Conservation (phyloP, 1,140 invertebrate species). For the Drosophila auraria region DNA sequence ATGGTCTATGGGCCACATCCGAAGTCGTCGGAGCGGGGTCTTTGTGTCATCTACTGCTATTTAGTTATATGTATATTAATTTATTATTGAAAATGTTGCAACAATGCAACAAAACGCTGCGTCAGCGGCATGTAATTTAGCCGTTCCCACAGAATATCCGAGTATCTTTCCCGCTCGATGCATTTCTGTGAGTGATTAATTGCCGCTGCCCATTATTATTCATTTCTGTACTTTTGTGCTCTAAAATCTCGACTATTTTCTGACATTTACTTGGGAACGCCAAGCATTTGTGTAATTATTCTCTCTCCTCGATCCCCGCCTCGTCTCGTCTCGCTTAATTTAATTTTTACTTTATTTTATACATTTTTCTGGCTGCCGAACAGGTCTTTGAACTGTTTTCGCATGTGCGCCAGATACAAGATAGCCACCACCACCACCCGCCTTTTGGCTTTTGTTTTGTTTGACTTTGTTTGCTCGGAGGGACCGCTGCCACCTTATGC, state of each 20-base stretch:
- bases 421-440: neutral
- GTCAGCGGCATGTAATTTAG: conserved; percentile 66
- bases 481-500: conserved; percentile 42
- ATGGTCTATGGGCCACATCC: conserved; percentile 48
- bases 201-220: conserved; percentile 61
- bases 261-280: conserved; percentile 47
- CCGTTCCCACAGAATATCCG: conserved; percentile 50
- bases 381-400: conserved; percentile 81
- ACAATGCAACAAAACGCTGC: conserved; percentile 59
- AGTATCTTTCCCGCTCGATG: conserved; percentile 32
- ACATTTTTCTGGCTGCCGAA: conserved; percentile 56
- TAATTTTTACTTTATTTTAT: conserved; percentile 30
- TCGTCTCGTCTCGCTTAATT: conserved; percentile 9
- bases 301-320: conserved; percentile 9
- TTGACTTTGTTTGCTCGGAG: conserved; percentile 52
- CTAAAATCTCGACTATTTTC: conserved; percentile 45
- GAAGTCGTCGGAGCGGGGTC: conserved; percentile 17
- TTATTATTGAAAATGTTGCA: conserved; percentile 41
- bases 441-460: conserved; percentile 26
- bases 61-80: conserved; percentile 31
- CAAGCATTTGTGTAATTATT: conserved; percentile 56
- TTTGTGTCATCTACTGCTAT: conserved; percentile 60
- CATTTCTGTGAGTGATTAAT: conserved; percentile 51
- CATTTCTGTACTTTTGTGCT: conserved; percentile 27
- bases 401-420: conserved; percentile 78